Evolutionary conservation across 2,113 vertebrate genomes (phyloP), one percentile per base, ranked within the genome.

Genomic region (Nicator chloris): DNA sequence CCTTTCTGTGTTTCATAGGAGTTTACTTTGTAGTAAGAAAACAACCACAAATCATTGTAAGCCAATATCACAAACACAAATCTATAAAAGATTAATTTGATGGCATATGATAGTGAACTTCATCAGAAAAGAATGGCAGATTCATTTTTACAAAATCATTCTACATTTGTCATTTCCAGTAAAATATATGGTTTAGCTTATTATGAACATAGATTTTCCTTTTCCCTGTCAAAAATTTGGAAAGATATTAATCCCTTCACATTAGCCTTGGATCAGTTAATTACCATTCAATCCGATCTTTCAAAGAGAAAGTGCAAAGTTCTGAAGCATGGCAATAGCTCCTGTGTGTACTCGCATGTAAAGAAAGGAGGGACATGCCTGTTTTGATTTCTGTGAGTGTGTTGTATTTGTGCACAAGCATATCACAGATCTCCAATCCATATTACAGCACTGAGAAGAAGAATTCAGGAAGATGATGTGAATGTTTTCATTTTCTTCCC

Each of bases 1-100:
- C 30, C 39, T 49, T 90, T 94, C 31, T 88, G 11, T 70, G 27
- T 70, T 94, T 83, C 57, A 87, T 37, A 59, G 59, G 44, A 76
- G 70, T 91, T 95, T 65, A 51, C 17, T 92, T 93, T 5, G 0
- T 73, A 86, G 31, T 45, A 65, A 45, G 59, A 56, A 33, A 76
- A 31, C 22, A 65, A 40, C 4, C 7, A 75, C n/a, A 66, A 82
- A 73, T 33, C 45, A 40, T 44, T 66, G 60, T 30, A 39, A 88
- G 24, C 42, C 60, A 92, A 56, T 21, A n/a, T 9, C 26, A 80
- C 72, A 71, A 70, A 84, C 47, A 30, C 13, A 85, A 61, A 71
- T 79, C 56, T 84, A 84, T 20, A 91, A 91, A 93, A 93, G 59
- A 81, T 89, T 80, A 94, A 92, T 84, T 86, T 81, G 60, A 31